Conservation (phyloP, 2,113 vertebrate species). For the Setophaga coronata region DNA sequence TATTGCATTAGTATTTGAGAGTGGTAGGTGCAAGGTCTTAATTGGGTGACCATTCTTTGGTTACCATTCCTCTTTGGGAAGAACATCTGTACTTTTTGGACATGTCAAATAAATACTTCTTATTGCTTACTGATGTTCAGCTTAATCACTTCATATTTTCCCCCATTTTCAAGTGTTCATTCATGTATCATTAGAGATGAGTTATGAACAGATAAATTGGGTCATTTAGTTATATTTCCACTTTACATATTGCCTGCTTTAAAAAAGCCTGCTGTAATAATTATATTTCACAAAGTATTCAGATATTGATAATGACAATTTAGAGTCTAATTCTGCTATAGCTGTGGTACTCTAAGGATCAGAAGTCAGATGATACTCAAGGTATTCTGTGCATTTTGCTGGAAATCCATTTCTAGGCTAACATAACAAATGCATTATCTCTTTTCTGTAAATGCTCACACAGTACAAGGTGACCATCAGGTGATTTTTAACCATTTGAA, state of each 20-base stretch:
- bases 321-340: neutral
- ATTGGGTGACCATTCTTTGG: neutral
- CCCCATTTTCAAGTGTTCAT: neutral
- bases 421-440: neutral
- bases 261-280: neutral
- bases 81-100: neutral
- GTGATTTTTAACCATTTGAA: neutral
- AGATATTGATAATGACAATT: neutral
- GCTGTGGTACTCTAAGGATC: neutral
- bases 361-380: neutral
- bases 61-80: neutral
- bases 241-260: neutral
- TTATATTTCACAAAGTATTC: neutral
- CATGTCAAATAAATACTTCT: neutral
- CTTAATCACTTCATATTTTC: neutral
- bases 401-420: neutral
- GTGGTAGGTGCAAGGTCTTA: neutral
- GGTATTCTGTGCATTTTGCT: neutral
- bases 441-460: neutral
- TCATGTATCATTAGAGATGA: neutral
- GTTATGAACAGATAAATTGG: neutral
- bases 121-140: neutral
- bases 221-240: neutral
- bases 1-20: neutral
- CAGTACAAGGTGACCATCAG: neutral